Evolutionary conservation across 2,797 vertebrate species (phyloP), one percentile per base, ranked within the genome.

Genomic region (Cyclopterus lumpus): DNA sequence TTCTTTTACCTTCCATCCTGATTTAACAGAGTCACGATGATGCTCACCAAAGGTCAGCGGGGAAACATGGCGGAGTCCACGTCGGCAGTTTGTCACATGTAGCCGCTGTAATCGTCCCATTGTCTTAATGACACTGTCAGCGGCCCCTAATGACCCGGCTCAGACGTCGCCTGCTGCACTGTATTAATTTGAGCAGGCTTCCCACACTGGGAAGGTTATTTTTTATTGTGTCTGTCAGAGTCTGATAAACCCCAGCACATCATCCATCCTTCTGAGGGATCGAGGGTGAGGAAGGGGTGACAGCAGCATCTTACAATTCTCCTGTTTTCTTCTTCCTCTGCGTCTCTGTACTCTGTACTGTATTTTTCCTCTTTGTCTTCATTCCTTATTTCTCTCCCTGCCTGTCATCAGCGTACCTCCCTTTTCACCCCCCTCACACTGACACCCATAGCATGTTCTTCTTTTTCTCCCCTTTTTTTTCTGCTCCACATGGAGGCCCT

Each of bases 181-280:
- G 86, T 94, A 92, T 94, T 94, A 92, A 95, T 95, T 92, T 92
- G 85, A 91, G 89, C 88, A 55, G 86, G 84, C 80, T 26, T 24
- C 89, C 79, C 84, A 82, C 80, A 83, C 88, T 86, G 88, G 80
- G 91, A 94, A 93, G 94, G 93, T 94, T 93, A 94, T 95, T 95
- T 94, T 94, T 95, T 94, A 95, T 92, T 94, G 92, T 90, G 91
- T 93, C 94, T 95, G 95, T 94, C 95, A 93, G 92, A 76, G 83
- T 75, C 92, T 94, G 94, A 95, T 95, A 94, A 94, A 95, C 86
- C 91, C 86, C 84, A 73, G 80, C 71, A 79, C 86, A 60, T 83
- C 91, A 92, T 91, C 92, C 87, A 93, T 94, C 92, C 90, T 92
- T 92, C 80, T 73, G 73, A 80, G 77, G 63, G 59, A 67, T 75